These are phyloP conservation scores for Dendrolimus houi DNA, from an alignment of 2,888 invertebrate species.

Conservation along the genomic window DNA sequence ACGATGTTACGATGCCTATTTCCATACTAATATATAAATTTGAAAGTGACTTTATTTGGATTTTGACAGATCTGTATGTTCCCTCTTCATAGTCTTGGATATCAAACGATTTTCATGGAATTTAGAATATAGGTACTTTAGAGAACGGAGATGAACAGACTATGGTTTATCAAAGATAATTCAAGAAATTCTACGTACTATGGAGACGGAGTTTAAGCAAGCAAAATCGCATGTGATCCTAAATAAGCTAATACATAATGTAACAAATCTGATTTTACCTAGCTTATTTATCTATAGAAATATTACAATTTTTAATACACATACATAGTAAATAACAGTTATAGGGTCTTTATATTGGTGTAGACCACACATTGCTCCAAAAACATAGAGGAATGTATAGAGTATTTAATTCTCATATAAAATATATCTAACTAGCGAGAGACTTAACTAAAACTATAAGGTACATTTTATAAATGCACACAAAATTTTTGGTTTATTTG, in stretches of 20 bases:
- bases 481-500: slow-evolving; percentile 47
- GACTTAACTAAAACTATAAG: slow-evolving; percentile 35
- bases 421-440: slow-evolving; percentile 42
- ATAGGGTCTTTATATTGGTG: slow-evolving; percentile 8
- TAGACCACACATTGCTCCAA: slow-evolving; percentile 23
- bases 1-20: too few species aligned
- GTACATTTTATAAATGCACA: slow-evolving; percentile 58
- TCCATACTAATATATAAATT: too few species aligned
- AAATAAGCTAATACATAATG: background rate
- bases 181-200: too few species aligned
- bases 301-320: slow-evolving; percentile 1
- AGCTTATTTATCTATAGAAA: background rate
- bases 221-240: too few species aligned
- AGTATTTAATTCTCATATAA: slow-evolving; percentile 28
- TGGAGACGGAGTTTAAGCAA: too few species aligned
- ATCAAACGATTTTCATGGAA: too few species aligned
- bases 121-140: too few species aligned
- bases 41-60: too few species aligned
- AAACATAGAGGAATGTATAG: slow-evolving; percentile 47
- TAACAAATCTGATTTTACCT: background rate
- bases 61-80: too few species aligned
- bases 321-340: slow-evolving; percentile 5
- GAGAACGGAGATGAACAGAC: too few species aligned
- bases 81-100: too few species aligned
- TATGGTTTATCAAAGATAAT: too few species aligned